Evolutionary conservation across 2,797 vertebrate species (phyloP), one percentile per base, ranked within the genome.

Genomic region (Cyprinella venusta): DNA sequence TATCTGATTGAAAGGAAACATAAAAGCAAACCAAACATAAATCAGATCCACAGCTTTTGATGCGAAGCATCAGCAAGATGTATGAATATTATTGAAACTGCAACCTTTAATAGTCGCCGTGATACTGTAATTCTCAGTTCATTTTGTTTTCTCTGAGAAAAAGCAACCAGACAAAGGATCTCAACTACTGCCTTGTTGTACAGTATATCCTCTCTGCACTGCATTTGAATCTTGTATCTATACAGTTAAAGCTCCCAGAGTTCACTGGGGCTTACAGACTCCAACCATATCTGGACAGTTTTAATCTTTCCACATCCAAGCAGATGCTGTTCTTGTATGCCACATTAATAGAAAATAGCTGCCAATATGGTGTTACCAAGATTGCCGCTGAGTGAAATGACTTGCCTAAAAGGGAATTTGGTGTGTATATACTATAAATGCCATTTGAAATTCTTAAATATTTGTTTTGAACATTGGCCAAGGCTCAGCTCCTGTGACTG

Each of bases 11-110:
- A 36, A 52, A 63, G 15, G 38, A 84, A 12, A 77, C 42, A 71
- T 36, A 80, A 74, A 71, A 64, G 56, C 70, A 83, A 75, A 80
- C 67, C 61, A 50, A 75, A 75, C n/a, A 84, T 63, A 79, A 86
- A 83, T 80, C 52, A 61, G 40, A 76, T 77, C 24, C 24, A 36
- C 26, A 13, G 74, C 12, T 36, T 68, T 69, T 67, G 48, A 54
- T 67, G 61, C 24, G 21, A 76, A 45, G 13, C 30, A 65, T 64
- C 61, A 40, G 59, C 33, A 6, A 75, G 75, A 82, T 54, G 52
- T 56, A 18, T 61, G 74, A 70, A 70, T 70, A 83, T 77, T 45
- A 36, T 26, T 59, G 15, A 77, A 69, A 69, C 52, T 59, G 12
- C 77, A 83, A 77, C 40, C 74, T 77, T 69, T 77, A 82, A 70